Evolutionary conservation across 2,888 invertebrate species (phyloP).

Genomic region (Dicycla oo): DNA sequence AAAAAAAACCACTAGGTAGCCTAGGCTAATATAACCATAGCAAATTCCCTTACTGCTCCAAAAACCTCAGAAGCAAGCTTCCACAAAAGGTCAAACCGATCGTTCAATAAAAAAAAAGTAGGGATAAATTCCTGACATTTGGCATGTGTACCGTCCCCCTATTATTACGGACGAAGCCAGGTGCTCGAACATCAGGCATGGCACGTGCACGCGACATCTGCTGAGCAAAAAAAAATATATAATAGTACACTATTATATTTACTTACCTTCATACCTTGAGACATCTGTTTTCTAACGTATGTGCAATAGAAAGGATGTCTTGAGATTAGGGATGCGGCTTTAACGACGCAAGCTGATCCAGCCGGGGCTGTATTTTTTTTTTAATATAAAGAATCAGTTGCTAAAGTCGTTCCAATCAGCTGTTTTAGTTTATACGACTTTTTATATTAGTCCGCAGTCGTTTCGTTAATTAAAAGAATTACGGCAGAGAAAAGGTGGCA

Average conservation of each 20-base stretch:
- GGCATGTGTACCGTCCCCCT: slow-evolving; percentile 69
- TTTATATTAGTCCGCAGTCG: background rate
- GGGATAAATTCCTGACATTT: slow-evolving; percentile 69
- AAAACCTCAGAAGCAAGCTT: slow-evolving; percentile 15
- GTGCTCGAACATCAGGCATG: slow-evolving; percentile 78
- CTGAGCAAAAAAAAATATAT: slow-evolving; percentile 76
- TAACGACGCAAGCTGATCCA: slow-evolving; percentile 27
- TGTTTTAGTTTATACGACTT: slow-evolving; percentile 19
- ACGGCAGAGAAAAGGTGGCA: slow-evolving; percentile 10
- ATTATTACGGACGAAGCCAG: slow-evolving; percentile 81
- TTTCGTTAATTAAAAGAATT: slow-evolving; percentile 18
- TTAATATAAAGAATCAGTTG: background rate
- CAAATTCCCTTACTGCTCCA: background rate
- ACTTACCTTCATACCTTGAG: slow-evolving; percentile 80
- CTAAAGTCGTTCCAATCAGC: slow-evolving; percentile 32
- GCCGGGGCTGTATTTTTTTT: background rate
- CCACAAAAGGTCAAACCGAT: slow-evolving; percentile 40
- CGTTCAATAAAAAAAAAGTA: slow-evolving; percentile 17
- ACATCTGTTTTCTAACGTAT: slow-evolving; percentile 80
- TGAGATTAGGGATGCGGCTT: slow-evolving; percentile 28
- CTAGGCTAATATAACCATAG: background rate
- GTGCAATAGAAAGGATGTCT: slow-evolving; percentile 48
- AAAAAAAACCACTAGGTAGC: no score
- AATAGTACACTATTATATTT: slow-evolving; percentile 72
- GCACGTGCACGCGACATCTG: slow-evolving; percentile 88